A percentile compares a stretch with the other conserved stretches of the same genome.
Evolutionary conservation across 2,888 invertebrate species (phyloP).

Genomic region (Linhomoeus sp.): DNA sequence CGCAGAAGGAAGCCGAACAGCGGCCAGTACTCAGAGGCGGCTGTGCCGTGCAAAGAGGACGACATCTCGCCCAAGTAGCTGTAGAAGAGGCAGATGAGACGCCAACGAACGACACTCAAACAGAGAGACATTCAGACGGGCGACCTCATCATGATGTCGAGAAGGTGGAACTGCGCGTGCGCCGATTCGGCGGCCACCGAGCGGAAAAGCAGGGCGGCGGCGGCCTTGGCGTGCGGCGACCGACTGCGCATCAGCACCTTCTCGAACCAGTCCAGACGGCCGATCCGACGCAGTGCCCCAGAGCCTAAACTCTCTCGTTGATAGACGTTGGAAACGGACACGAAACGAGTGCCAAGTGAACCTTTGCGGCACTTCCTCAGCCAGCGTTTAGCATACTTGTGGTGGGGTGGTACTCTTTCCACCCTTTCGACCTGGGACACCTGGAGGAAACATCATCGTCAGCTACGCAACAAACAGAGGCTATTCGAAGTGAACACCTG

Average conservation of each 20-base stretch:
- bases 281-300: conserved; percentile 41
- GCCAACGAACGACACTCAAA: too few species aligned
- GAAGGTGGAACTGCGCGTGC: not conserved
- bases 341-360: too few species aligned
- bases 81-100: too few species aligned
- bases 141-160: too few species aligned
- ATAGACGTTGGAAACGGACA: too few species aligned
- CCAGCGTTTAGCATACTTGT: conserved; percentile 4
- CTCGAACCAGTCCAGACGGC: conserved; percentile 52
- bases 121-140: too few species aligned
- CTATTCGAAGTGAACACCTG: too few species aligned
- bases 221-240: conserved; percentile 64
- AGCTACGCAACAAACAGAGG: too few species aligned
- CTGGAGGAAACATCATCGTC: too few species aligned
- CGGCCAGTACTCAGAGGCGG: not conserved
- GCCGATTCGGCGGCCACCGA: not conserved
- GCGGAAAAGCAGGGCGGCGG: conserved; percentile 42
- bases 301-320: conserved; percentile 8
- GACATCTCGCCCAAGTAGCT: too few species aligned
- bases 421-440: not conserved
- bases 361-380: conserved; percentile 6
- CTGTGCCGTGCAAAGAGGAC: not conserved
- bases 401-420: not conserved
- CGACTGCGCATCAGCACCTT: conserved; percentile 78
- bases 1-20: not conserved